A percentile compares a stretch with the other conserved stretches of the same genome.
phyloP scores from a whole-genome alignment of 2,888 invertebrate species.

The Zaprionus bogoriensis region DNA sequence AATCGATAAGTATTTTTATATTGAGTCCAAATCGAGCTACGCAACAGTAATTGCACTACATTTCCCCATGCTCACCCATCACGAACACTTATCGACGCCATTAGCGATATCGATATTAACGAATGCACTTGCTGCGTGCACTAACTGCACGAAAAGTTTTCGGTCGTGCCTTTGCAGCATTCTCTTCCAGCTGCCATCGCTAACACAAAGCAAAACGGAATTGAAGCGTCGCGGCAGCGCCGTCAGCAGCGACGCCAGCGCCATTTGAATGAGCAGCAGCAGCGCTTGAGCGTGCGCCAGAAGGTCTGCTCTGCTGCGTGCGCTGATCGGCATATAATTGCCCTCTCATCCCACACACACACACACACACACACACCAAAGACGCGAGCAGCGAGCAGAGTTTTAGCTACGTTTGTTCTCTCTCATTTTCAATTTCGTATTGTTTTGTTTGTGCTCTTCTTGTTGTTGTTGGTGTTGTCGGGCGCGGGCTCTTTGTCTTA shows the following conservation, averaged over 20 bases:
- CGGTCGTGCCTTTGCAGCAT: neutral
- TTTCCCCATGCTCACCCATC: too few relatives aligned
- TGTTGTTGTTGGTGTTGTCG: slow-evolving; percentile 4
- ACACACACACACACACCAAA: neutral
- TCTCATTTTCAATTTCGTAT: neutral
- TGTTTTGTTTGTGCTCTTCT: slow-evolving; percentile 1
- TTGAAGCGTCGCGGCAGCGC: neutral
- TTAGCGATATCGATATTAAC: neutral
- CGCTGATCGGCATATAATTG: slow-evolving; percentile 25
- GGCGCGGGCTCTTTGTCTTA: slow-evolving; percentile 22
- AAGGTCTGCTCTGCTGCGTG: slow-evolving; percentile 21
- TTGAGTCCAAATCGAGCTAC: too few relatives aligned
- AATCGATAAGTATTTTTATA: too few relatives aligned
- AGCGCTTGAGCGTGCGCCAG: slow-evolving; percentile 15
- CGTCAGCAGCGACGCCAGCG: neutral
- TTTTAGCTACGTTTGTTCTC: neutral
- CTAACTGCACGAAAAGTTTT: too few relatives aligned
- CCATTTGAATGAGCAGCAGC: slow-evolving; percentile 10
- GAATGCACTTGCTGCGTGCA: neutral
- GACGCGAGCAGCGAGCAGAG: neutral
- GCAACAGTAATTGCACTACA: too few relatives aligned
- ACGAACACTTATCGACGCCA: too few relatives aligned
- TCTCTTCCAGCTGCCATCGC: neutral
- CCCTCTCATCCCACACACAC: neutral
- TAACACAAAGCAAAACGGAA: neutral